Percentiles rank a stretch among this genome's conserved stretches.
Conservation (phyloP, 1,140 invertebrate species). For the Spodoptera frugiperda region DNA sequence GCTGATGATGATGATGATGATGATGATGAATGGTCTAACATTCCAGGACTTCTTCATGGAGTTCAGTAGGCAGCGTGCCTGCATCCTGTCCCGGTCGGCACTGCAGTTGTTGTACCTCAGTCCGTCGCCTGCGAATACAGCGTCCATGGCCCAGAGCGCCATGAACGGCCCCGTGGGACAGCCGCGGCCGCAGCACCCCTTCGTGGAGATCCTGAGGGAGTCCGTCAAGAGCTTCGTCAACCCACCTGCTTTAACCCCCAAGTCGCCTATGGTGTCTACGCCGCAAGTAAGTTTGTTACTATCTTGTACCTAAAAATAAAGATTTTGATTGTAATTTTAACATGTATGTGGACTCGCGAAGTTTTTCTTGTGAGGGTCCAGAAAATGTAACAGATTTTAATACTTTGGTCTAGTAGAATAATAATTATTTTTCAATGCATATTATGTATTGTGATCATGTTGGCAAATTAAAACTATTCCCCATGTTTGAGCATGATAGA, state of each 20-base stretch:
- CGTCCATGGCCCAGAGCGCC: conserved; percentile 61
- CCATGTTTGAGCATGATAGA: too few species aligned
- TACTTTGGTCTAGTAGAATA: too few species aligned
- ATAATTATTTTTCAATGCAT: too few species aligned
- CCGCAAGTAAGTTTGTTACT: conserved; percentile 87
- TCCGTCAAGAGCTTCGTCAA: conserved; percentile 95
- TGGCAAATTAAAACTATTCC: too few species aligned
- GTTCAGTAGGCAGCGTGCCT: conserved; percentile 95
- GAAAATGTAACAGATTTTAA: too few species aligned
- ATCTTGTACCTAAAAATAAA: too few species aligned
- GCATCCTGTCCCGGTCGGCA: conserved; percentile 97
- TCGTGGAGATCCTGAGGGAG: conserved; percentile 94
- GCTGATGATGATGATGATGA: too few species aligned
- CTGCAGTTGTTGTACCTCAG: conserved; percentile 93
- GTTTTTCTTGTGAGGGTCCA: too few species aligned
- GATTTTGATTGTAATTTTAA: too few species aligned
- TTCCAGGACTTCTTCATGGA: conserved; percentile 96
- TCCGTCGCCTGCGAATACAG: conserved; percentile 75
- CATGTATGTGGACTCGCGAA: too few species aligned
- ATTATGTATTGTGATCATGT: too few species aligned
- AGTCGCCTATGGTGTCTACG: conserved; percentile 88
- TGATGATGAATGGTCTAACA: too few species aligned
- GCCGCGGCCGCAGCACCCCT: conserved; percentile 82
- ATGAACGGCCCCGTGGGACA: conserved; percentile 51
- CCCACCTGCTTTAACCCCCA: conserved; percentile 92